Evolutionary conservation across 2,888 invertebrate species (phyloP).

Genomic region (Calephelis perditalis): DNA sequence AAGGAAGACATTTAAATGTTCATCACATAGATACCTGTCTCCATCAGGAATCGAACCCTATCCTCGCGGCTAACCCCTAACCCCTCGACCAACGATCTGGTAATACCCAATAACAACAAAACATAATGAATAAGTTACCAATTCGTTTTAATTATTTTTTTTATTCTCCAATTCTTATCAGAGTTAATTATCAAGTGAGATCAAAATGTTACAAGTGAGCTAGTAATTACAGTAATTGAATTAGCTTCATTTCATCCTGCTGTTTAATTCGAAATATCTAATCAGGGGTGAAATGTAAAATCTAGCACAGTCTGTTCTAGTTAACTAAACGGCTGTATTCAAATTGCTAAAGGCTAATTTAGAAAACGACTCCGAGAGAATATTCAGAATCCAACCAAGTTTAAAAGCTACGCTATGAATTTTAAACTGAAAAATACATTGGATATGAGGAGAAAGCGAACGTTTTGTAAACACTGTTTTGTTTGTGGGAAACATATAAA

Average conservation of each 20-base stretch:
- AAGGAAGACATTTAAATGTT: too few species aligned
- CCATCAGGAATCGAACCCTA: too few species aligned
- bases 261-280: conserved; percentile 14
- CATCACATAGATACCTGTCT: too few species aligned
- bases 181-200: neutral
- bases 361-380: conserved; percentile 44
- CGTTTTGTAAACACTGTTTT: conserved; percentile 54
- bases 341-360: conserved; percentile 52
- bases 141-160: neutral
- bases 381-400: conserved; percentile 58
- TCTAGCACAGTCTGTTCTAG: conserved; percentile 22
- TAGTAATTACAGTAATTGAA: neutral
- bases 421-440: conserved; percentile 65
- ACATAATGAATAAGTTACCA: neutral
- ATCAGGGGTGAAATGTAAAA: conserved; percentile 17
- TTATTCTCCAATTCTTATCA: neutral
- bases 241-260: neutral
- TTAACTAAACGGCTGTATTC: conserved; percentile 29
- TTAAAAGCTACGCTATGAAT: conserved; percentile 64
- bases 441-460: conserved; percentile 61
- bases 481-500: conserved; percentile 53
- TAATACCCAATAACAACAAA: too few species aligned
- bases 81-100: too few species aligned
- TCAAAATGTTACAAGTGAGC: neutral
- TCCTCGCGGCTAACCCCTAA: too few species aligned